Conservation (phyloP, 2,888 invertebrate species). For the Leptinotarsa peninsularis region DNA sequence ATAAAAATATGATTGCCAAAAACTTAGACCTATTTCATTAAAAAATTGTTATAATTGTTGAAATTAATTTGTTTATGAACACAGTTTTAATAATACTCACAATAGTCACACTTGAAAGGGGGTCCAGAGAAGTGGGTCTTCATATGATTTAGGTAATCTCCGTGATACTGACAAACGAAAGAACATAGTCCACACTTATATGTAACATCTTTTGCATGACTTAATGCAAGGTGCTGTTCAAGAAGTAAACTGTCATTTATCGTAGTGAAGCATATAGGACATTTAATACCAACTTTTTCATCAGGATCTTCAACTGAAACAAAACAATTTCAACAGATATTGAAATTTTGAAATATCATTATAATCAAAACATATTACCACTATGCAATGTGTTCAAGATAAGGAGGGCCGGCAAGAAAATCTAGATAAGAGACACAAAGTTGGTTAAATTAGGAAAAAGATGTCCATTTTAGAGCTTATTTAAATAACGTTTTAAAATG, state of each 20-base stretch:
- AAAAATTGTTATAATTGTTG: no score
- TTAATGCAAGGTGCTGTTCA: constrained; percentile 70
- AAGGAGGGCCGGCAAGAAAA: no score
- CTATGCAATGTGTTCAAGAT: no score
- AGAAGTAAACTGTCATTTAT: constrained; percentile 68
- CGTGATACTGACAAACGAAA: constrained; percentile 74
- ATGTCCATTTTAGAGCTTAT: no score
- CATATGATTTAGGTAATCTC: constrained; percentile 73
- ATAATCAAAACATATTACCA: no score
- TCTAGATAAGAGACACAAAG: no score
- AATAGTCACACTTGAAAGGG: constrained; percentile 74
- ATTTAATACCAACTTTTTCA: constrained; percentile 64
- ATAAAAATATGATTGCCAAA: no score
- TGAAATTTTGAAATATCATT: neutral
- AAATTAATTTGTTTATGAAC: no score
- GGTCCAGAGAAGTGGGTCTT: constrained; percentile 72
- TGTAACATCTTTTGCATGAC: constrained; percentile 71
- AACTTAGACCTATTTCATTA: no score
- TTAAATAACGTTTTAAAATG: no score
- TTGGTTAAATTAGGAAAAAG: no score
- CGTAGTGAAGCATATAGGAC: constrained; percentile 69
- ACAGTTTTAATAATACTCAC: constrained; percentile 58
- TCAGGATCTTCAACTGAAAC: constrained; percentile 54
- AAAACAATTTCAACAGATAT: neutral
- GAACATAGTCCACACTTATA: constrained; percentile 73